Percentiles rank a stretch among this genome's conserved stretches.
phyloP scores from a whole-genome alignment of 2,888 invertebrate species.

The Falcaria lacertinaria region DNA sequence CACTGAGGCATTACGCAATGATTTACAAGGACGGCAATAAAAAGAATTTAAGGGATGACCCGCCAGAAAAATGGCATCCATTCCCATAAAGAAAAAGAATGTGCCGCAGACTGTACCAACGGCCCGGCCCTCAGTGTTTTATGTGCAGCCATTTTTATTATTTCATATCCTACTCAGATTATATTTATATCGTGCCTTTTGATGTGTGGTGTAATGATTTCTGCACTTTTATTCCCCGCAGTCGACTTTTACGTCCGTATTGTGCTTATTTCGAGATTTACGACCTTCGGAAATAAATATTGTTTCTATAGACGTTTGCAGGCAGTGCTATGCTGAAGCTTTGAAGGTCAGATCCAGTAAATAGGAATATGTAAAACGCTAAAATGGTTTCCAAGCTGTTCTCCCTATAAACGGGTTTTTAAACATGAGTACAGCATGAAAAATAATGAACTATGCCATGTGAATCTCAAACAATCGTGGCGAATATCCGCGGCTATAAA shows the following conservation, averaged over 20 bases:
- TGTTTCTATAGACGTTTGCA: neutral
- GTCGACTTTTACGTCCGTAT: neutral
- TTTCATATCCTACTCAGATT: conserved; percentile 34
- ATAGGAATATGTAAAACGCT: too few relatives aligned
- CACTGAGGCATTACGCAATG: conserved; percentile 77
- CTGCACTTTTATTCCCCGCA: neutral
- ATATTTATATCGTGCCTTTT: conserved; percentile 3
- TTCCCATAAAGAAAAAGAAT: conserved; percentile 71
- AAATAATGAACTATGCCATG: too few relatives aligned
- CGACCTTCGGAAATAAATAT: neutral
- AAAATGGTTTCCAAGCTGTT: too few relatives aligned
- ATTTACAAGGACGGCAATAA: conserved; percentile 78
- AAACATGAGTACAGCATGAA: too few relatives aligned
- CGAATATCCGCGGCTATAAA: too few relatives aligned
- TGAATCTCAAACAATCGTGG: too few relatives aligned
- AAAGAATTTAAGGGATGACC: conserved; percentile 80
- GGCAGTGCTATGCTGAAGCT: too few relatives aligned
- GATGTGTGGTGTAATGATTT: neutral
- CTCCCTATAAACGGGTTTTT: too few relatives aligned
- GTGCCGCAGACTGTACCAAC: conserved; percentile 46
- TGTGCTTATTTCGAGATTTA: neutral
- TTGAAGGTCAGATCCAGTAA: too few relatives aligned
- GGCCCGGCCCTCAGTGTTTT: conserved; percentile 22
- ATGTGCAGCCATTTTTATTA: conserved; percentile 39
- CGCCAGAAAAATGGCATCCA: conserved; percentile 47